Evolutionary conservation across 2,113 vertebrate genomes (phyloP).

Genomic region (Scomber colias): DNA sequence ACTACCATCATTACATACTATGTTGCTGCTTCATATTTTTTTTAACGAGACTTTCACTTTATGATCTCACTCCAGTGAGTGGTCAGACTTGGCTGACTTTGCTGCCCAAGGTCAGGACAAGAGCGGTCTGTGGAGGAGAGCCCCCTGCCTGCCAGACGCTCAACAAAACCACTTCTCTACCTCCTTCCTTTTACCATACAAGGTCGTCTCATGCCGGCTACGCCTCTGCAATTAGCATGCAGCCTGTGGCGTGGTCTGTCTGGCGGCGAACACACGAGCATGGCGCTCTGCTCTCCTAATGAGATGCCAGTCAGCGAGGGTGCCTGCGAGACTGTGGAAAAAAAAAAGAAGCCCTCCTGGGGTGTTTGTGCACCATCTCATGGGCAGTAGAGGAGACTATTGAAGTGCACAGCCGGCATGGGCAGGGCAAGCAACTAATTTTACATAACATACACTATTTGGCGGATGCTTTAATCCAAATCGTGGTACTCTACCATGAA

Average conservation of each 20-base stretch:
- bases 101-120: constrained; percentile 71
- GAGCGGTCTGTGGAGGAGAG: constrained; percentile 39
- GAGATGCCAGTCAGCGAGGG: constrained; percentile 77
- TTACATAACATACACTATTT: constrained; percentile 55
- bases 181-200: constrained; percentile 61
- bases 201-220: constrained; percentile 76
- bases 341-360: constrained; percentile 31
- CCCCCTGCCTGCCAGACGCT: constrained; percentile 59
- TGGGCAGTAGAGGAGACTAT: constrained; percentile 57
- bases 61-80: constrained; percentile 36
- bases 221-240: constrained; percentile 82
- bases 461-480: constrained; percentile 30
- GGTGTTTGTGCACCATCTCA: constrained; percentile 53
- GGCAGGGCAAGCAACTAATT: constrained; percentile 38
- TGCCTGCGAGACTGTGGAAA: constrained; percentile 59
- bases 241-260: constrained; percentile 79
- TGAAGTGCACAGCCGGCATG: constrained; percentile 41
- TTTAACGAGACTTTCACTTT: constrained; percentile 51
- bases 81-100: constrained; percentile 69
- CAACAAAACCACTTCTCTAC: constrained; percentile 62
- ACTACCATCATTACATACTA: constrained; percentile 28
- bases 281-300: constrained; percentile 71
- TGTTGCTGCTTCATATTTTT: constrained; percentile 22
- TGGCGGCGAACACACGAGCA: constrained; percentile 61
- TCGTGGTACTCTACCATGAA: constrained; percentile 9